phyloP scores from a whole-genome alignment of 2,113 vertebrate species.

The Triplophysa dalaica region DNA sequence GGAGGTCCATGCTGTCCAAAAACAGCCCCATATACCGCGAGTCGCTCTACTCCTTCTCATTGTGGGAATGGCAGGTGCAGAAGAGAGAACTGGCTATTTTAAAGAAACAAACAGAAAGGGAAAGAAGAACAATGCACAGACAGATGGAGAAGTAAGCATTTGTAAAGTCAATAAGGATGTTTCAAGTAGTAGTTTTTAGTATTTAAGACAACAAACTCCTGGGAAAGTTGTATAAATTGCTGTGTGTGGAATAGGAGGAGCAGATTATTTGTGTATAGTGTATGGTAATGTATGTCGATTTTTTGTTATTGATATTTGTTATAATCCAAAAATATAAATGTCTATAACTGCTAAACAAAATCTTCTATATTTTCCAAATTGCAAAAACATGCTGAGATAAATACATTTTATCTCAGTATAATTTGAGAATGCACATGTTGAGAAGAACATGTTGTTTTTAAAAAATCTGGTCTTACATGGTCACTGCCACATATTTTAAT shows the following conservation, averaged over 20 bases:
- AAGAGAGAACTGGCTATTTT: constrained; percentile 72
- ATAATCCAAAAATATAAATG: too few species aligned
- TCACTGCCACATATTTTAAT: too few species aligned
- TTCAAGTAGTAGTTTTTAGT: not conserved
- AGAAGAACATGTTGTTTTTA: too few species aligned
- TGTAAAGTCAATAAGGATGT: not conserved
- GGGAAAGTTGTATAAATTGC: not conserved
- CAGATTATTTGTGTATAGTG: not conserved
- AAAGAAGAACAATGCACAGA: constrained; percentile 65
- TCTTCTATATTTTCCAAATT: too few species aligned
- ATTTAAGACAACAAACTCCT: not conserved
- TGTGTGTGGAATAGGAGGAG: not conserved
- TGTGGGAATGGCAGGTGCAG: constrained; percentile 74
- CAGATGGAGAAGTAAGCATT: constrained; percentile 73
- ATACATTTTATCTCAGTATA: too few species aligned
- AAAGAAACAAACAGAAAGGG: constrained; percentile 68
- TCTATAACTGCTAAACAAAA: too few species aligned
- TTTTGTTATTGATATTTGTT: too few species aligned
- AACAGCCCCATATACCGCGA: constrained; percentile 76
- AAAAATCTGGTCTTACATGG: too few species aligned
- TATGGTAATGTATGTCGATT: not conserved
- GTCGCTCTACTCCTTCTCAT: constrained; percentile 77
- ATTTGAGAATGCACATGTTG: too few species aligned
- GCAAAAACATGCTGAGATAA: too few species aligned
- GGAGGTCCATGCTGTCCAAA: constrained; percentile 77